These are phyloP conservation scores for Chaenocephalus aceratus DNA, from an alignment of 2,113 vertebrate genomes.

Conservation along the genomic window DNA sequence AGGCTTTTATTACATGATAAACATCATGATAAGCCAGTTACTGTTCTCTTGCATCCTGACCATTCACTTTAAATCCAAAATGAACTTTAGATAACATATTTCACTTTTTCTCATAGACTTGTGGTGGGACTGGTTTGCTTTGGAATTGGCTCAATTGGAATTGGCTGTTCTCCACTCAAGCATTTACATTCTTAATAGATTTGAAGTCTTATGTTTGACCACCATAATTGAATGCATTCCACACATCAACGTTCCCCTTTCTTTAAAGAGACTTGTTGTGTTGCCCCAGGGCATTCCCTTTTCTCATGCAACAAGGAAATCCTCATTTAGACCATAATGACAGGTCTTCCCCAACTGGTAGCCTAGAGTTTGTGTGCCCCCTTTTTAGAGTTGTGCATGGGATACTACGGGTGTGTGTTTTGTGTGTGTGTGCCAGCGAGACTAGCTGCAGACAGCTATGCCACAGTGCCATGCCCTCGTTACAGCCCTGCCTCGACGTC, in stretches of 20 bases:
- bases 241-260: slow-evolving; percentile 1
- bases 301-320: slow-evolving; percentile 53
- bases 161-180: neutral
- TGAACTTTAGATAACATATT: neutral
- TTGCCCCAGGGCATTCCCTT: slow-evolving; percentile 8
- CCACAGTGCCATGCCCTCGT: slow-evolving; percentile 26
- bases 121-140: neutral
- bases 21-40: neutral
- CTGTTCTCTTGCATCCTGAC: neutral
- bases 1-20: neutral
- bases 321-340: slow-evolving; percentile 67
- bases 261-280: neutral
- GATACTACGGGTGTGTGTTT: neutral
- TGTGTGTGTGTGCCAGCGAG: slow-evolving; percentile 28
- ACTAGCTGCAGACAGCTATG: slow-evolving; percentile 55
- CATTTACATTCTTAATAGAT: neutral
- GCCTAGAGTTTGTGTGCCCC: slow-evolving; percentile 40
- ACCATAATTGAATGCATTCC: neutral
- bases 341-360: slow-evolving; percentile 65
- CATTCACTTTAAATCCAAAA: neutral
- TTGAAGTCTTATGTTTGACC: slow-evolving; percentile 10
- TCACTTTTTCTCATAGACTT: neutral
- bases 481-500: slow-evolving; percentile 22
- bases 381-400: slow-evolving; percentile 52
- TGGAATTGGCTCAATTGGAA: too few species aligned